phyloP scores from a whole-genome alignment of 2,113 vertebrate species.

The Pomatostomus ruficeps region DNA sequence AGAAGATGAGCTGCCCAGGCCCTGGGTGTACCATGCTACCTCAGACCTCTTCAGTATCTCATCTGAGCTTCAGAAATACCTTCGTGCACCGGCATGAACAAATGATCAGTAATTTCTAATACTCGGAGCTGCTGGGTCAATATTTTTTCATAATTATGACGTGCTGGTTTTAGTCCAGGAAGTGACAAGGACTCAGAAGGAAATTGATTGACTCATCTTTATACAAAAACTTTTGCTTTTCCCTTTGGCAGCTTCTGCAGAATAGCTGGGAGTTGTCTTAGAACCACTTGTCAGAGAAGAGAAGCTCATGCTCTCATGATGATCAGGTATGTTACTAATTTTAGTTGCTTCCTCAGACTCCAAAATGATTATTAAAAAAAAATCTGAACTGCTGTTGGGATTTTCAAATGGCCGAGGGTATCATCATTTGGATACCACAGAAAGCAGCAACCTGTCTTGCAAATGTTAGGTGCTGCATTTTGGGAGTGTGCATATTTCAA shows the following conservation, averaged over 20 bases:
- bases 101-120: background rate
- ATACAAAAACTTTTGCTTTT: background rate
- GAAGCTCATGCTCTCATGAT: rapidly evolving
- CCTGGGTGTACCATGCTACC: rapidly evolving
- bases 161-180: background rate
- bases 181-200: background rate
- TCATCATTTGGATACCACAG: background rate
- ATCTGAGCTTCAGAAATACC: background rate
- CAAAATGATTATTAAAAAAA: background rate
- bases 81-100: background rate
- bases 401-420: background rate
- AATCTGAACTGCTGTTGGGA: background rate
- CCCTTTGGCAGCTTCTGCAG: background rate
- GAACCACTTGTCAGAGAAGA: background rate
- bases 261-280: background rate
- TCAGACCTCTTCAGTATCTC: background rate
- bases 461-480: background rate
- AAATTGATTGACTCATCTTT: background rate
- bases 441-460: background rate
- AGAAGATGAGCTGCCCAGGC: background rate
- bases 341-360: background rate
- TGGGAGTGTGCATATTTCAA: background rate
- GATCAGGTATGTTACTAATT: background rate
- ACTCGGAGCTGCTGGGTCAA: background rate
- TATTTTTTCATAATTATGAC: background rate